A percentile compares a stretch with the other conserved stretches of the same genome.
phyloP scores from a whole-genome alignment of 2,888 invertebrate genomes.

The Allygus modestus region DNA sequence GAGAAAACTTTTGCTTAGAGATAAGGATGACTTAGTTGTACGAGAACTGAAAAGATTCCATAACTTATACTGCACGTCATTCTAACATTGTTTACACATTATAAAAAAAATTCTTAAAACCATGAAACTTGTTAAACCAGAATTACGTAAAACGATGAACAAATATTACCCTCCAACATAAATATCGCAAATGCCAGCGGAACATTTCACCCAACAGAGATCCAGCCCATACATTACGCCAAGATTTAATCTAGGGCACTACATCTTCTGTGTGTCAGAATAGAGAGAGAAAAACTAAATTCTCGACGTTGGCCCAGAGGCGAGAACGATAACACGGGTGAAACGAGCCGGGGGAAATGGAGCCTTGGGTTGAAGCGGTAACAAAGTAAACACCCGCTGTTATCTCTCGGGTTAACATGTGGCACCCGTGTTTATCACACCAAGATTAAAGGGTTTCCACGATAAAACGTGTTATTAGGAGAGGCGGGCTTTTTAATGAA shows the following conservation, averaged over 20 bases:
- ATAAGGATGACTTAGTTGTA: too few species aligned
- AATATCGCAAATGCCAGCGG: too few species aligned
- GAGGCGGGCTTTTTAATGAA: neutral
- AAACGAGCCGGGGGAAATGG: constrained; percentile 20
- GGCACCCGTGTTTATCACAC: neutral
- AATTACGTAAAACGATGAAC: too few species aligned
- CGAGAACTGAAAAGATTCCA: too few species aligned
- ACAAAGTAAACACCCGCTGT: constrained; percentile 18
- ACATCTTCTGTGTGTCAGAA: constrained; percentile 41
- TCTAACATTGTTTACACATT: too few species aligned
- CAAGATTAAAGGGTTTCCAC: neutral
- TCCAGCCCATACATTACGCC: constrained; percentile 41
- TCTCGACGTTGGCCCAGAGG: constrained; percentile 18
- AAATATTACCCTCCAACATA: too few species aligned
- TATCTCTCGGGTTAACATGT: neutral
- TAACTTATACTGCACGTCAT: too few species aligned
- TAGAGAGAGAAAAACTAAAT: constrained; percentile 34
- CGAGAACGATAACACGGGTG: constrained; percentile 29
- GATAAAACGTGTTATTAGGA: neutral
- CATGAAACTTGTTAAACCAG: too few species aligned
- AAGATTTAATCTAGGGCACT: constrained; percentile 49
- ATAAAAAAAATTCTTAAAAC: too few species aligned
- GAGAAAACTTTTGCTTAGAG: too few species aligned
- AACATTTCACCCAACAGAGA: neutral
- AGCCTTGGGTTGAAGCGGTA: constrained; percentile 11